Base-by-base conservation (phyloP, 2,888 invertebrate species). In the Campoletis raptor region DNA sequence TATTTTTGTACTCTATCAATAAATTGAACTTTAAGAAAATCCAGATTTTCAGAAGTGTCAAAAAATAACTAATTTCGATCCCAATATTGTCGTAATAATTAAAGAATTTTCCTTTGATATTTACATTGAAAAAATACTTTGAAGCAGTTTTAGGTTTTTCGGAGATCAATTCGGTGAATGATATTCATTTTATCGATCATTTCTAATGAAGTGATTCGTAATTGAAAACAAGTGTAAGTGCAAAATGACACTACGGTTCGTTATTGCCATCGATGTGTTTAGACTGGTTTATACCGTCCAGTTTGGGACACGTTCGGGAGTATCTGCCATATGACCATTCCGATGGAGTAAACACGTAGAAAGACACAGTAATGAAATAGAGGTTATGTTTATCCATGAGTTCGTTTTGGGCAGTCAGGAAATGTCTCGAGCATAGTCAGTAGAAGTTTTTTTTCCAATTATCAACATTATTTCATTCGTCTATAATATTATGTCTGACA, bases 401-500 rank as follows among this genome's bases (percentile, higher is more conserved):
- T n/a, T 66, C 15, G 18, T 54, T 9, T 54, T 10, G 10, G 21
- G n/a, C 9, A 52, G n/a, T 52, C 8, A 12, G 57, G 12, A 12
- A 15, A 30, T 15, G 7, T 30, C 30, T 30, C 30, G 30, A 15
- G 15, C 30, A 30, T 30, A 12, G 24, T 61, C 54, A 54, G 21
- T 54, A 21, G 21, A 54, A 61, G 61, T 61, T 61, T 12, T 61
- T 61, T 5, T 4, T 4, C 24, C 24, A 24, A 24, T 2, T 30
- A 69, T 52, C 12, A 48, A 15, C 6, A 10, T 66, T 18, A 12
- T 30, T n/a, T 8, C 9, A 15, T 15, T 61, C 30, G 61, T 61
- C 6, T 15, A 15, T 30, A 21, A 69, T 40, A 52, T 69, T n/a
- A 94, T 94, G 93, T 88, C 91, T 18, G 93, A 94, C 24, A 90